Base-by-base conservation (phyloP, 2,888 invertebrate species). In the Fragum whitleyi region DNA sequence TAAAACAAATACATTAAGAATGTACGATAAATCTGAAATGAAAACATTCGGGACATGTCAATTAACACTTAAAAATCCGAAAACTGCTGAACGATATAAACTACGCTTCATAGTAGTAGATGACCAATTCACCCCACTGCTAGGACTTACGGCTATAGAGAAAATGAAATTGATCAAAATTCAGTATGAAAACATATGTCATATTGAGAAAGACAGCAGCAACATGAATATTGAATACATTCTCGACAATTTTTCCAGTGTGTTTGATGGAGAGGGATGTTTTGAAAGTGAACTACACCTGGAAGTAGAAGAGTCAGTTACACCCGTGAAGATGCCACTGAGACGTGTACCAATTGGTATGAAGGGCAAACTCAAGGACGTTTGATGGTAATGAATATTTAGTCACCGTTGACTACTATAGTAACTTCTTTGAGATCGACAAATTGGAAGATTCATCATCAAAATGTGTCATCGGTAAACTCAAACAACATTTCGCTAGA, bases 381-480 rank as follows among this genome's bases (percentile, higher is more conserved):
- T 79, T 69, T n/a, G 47, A 83, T 21, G 75, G 70, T 9, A 39
- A 81, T 2, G 59, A 81, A 51, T 83, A 83, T 51, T 51, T 79
- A n/a, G 39, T 82, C 1, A 79, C 79, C 21, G 69, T 83, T 9
- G 86, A 83, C 61, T 78, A 74, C 23, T 86, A 65, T n/a, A n/a
- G n/a, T n/a, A n/a, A n/a, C n/a, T n/a, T n/a, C n/a, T n/a, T n/a
- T n/a, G n/a, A n/a, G n/a, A 68, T 84, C 26, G 77, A 51, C 32
- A 77, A 65, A 70, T 57, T 81, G 5, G 74, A 76, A 26, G 61
- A 81, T 16, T 11, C 55, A 2, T 67, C 81, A 36, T 70, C 73
- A 14, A 47, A 53, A 53, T 42, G 28, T 28, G 69, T 69, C 67
- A 85, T 77, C 26, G 39, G 51, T 29, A 62, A 78, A 68, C 23